Evolutionary conservation across 2,888 invertebrate species (phyloP).

Genomic region (Pheosia gnoma): DNA sequence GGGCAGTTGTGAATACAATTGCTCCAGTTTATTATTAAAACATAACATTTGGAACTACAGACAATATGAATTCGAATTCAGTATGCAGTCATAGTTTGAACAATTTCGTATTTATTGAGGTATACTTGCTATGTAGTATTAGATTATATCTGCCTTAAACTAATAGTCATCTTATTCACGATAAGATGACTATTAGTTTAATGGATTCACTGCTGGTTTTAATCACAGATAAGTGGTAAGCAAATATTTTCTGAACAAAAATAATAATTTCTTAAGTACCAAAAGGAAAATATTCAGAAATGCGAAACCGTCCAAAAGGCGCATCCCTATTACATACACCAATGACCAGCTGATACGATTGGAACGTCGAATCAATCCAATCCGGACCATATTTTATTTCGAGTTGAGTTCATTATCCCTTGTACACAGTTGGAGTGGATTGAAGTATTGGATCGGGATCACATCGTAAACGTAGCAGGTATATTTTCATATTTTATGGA

Average conservation of each 20-base stretch:
- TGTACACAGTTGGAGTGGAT: constrained; percentile 42
- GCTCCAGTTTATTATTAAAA: neutral
- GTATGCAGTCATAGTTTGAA: no score
- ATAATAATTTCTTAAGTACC: neutral
- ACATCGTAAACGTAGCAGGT: constrained; percentile 53
- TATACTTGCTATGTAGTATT: no score
- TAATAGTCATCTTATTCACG: no score
- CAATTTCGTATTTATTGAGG: no score
- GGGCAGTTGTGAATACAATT: constrained; percentile 8
- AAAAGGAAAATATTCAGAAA: constrained; percentile 2
- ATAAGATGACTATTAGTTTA: no score
- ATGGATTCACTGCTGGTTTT: no score
- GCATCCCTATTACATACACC: constrained; percentile 37
- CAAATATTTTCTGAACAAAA: neutral
- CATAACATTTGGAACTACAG: neutral
- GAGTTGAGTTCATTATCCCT: constrained; percentile 46
- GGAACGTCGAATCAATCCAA: constrained; percentile 37
- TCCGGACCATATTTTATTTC: constrained; percentile 48
- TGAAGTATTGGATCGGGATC: constrained; percentile 51
- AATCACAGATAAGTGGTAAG: no score
- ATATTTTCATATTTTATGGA: constrained; percentile 56
- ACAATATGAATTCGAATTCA: no score
- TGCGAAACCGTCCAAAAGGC: constrained; percentile 23
- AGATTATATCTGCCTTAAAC: no score
- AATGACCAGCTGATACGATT: constrained; percentile 44